These are phyloP conservation scores for Andricus quercusramuli DNA, from an alignment of 2,888 invertebrate genomes.

Conservation along the genomic window DNA sequence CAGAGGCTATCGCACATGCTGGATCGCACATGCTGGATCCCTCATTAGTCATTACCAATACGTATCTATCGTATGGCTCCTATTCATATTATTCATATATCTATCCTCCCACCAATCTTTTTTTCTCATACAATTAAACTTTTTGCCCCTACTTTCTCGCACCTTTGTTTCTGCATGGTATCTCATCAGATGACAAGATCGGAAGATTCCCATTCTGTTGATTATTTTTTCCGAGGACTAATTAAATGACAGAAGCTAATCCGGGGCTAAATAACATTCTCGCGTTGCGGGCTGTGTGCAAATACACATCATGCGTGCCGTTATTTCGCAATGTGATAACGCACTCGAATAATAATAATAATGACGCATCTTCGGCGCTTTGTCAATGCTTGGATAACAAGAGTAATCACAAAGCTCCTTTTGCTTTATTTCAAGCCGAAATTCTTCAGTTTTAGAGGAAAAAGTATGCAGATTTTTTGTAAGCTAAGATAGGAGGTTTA, in stretches of 20 bases:
- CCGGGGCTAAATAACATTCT: slow-evolving; percentile 4
- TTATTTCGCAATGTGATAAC: slow-evolving; percentile 13
- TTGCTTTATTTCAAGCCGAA: not conserved
- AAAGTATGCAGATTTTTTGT: not conserved
- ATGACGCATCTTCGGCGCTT: not conserved
- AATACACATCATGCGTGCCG: not conserved
- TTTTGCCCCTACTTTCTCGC: not conserved
- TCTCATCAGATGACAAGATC: not conserved
- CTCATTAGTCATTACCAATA: not conserved
- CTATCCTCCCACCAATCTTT: not conserved
- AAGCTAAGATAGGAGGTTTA: no score
- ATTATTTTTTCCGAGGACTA: not conserved
- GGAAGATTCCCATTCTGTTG: not conserved
- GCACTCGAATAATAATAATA: not conserved
- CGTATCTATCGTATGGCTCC: not conserved
- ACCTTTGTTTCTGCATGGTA: not conserved
- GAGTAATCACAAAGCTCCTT: no score
- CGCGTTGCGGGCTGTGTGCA: slow-evolving; percentile 14
- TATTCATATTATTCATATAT: not conserved
- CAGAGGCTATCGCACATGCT: not conserved
- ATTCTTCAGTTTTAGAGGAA: not conserved
- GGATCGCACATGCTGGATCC: not conserved
- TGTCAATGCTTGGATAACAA: not conserved
- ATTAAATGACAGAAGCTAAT: not conserved
- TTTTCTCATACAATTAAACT: not conserved